These are phyloP conservation scores for Drosophila meridiana DNA, from an alignment of 2,888 invertebrate species.

Conservation along the genomic window DNA sequence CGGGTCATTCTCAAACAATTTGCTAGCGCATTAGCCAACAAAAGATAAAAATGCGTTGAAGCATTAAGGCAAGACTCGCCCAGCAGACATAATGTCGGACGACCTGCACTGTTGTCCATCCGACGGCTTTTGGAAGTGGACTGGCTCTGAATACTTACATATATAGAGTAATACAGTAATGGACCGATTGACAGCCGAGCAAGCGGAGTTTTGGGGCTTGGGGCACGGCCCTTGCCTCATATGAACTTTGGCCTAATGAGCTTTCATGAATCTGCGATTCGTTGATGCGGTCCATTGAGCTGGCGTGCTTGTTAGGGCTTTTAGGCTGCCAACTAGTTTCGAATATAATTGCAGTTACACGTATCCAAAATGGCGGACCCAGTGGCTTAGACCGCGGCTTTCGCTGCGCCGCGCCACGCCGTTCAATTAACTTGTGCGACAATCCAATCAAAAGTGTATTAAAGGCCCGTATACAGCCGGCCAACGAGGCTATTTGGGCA, in stretches of 20 bases:
- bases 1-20: constrained; percentile 79
- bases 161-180: constrained; percentile 41
- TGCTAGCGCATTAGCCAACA: constrained; percentile 68
- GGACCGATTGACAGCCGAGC: constrained; percentile 22
- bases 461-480: constrained; percentile 65
- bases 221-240: constrained; percentile 42
- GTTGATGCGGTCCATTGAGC: constrained; percentile 35
- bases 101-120: constrained; percentile 23
- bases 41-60: constrained; percentile 69
- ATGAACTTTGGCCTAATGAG: constrained; percentile 70
- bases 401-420: constrained; percentile 41
- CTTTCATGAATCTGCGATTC: constrained; percentile 73
- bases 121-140: background rate
- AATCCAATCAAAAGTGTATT: constrained; percentile 82
- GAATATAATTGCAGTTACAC: constrained; percentile 70
- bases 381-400: constrained; percentile 56
- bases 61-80: constrained; percentile 55
- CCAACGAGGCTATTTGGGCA: constrained; percentile 63
- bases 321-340: constrained; percentile 54
- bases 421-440: constrained; percentile 81
- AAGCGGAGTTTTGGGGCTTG: constrained; percentile 30
- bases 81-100: constrained; percentile 25
- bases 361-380: constrained; percentile 25
- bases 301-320: constrained; percentile 3
- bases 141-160: background rate